Evolutionary conservation across 2,888 invertebrate species (phyloP), one percentile per base, ranked within the genome.

Genomic region (Drosophila paramelanica): DNA sequence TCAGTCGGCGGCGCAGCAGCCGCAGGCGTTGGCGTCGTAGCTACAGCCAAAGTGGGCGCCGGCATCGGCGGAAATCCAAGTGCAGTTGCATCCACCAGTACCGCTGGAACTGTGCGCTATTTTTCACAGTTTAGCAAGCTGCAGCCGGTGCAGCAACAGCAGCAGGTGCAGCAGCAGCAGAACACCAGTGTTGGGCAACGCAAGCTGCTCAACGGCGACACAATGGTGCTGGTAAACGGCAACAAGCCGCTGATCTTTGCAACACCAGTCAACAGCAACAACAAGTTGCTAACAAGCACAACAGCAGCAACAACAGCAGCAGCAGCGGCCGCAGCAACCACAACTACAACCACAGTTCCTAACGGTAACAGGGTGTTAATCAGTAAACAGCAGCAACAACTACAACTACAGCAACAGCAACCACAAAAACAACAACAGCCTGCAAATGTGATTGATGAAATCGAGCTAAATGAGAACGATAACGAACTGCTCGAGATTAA

Each of bases 371-470:
- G 43, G 43, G 31, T 53, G 53, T 53, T 53, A 47, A 49, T 38
- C 31, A 53, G 25, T 56, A 58, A 39, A 4, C 49, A 31, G 41
- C 65, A 62, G 20, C 72, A 77, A 25, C 73, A 69, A 42, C 39
- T 53, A 14, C 65, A 64, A 10, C 56, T 58, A 8, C 60, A 58
- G 31, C 33, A 53, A 11, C 49, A 41, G 8, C 39, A 38, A 10
- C 46, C 36, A 31, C 33, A 53, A 8, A 52, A 41, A 11, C 39
- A 38, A 10, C 50, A 47, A 50, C 58, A 50, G 49, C 95, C 98
- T 92, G 98, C 98, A 93, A 98, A 98, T 92, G 96, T 96, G 92
- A 98, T 99, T 93, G 85, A 98, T 98, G 43, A 68, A 5, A 25
- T 31, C 11, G 92, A 97, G 97, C 94, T 94, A 86, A 36, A 90